Evolutionary conservation across 2,113 vertebrate genomes (phyloP).

Genomic region (Axis porcinus): DNA sequence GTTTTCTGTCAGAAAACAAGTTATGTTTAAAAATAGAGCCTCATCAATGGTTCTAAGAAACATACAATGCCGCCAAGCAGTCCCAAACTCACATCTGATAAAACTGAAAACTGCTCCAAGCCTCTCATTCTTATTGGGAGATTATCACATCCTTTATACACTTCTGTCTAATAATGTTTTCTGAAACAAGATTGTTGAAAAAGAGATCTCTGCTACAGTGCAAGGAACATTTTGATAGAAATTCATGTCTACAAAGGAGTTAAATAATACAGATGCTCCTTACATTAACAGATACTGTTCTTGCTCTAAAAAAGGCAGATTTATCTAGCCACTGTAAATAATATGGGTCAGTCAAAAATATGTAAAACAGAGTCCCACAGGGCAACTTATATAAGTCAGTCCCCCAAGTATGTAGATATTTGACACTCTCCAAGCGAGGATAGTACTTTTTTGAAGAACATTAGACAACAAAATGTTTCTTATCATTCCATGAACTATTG

Average conservation of each 20-base stretch:
- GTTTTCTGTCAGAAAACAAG: constrained; percentile 57
- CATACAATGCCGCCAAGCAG: not conserved
- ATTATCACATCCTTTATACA: not conserved
- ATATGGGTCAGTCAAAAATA: constrained; percentile 45
- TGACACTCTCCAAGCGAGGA: constrained; percentile 57
- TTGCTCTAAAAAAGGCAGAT: constrained; percentile 36
- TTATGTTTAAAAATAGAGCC: constrained; percentile 48
- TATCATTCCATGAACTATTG: constrained; percentile 72
- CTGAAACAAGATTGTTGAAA: constrained; percentile 9
- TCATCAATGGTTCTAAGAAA: constrained; percentile 24
- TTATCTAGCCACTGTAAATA: constrained; percentile 17
- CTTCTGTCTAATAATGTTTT: not conserved
- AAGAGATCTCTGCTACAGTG: constrained; percentile 19
- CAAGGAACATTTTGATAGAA: constrained; percentile 41
- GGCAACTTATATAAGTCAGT: constrained; percentile 46
- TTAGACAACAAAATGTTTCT: constrained; percentile 53
- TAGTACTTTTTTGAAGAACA: constrained; percentile 47
- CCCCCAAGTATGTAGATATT: not conserved
- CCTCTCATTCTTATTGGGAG: not conserved
- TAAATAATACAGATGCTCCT: not conserved
- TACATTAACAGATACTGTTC: constrained; percentile 26
- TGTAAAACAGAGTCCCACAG: constrained; percentile 37
- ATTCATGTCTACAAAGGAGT: constrained; percentile 47
- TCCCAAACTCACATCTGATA: constrained; percentile 6
- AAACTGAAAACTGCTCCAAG: constrained; percentile 39